Conservation (phyloP, 2,797 vertebrate genomes). For the Eupleurogrammus muticus region DNA sequence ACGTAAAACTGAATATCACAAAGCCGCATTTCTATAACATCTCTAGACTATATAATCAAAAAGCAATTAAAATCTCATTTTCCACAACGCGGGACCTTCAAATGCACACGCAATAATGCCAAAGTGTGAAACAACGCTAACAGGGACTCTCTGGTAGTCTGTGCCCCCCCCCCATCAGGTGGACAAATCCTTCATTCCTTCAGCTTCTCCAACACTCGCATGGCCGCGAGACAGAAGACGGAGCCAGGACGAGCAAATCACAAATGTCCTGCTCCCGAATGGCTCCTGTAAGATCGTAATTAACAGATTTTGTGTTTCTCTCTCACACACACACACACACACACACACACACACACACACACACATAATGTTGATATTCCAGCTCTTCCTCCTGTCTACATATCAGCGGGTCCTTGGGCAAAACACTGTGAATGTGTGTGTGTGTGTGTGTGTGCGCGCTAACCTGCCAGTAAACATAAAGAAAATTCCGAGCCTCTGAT, state of each 20-base stretch:
- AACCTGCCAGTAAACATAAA: constrained; percentile 19
- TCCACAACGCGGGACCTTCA: neutral
- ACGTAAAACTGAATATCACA: constrained; percentile 2
- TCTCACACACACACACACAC: no score
- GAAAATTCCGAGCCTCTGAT: constrained; percentile 7
- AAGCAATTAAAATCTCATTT: no score
- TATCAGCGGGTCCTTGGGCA: no score
- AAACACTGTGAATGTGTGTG: no score
- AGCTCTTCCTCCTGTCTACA: no score
- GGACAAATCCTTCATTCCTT: neutral
- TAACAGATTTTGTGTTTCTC: neutral
- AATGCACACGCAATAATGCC: neutral
- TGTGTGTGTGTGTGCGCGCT: no score
- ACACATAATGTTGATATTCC: no score
- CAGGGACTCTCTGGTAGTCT: neutral
- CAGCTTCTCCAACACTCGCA: neutral
- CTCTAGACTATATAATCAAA: no score
- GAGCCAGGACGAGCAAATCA: neutral
- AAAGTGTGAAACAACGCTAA: neutral
- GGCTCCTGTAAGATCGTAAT: neutral
- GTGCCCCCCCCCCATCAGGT: neutral
- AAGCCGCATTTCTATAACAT: neutral
- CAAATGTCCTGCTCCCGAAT: neutral
- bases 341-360: no score
- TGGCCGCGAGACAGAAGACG: constrained; percentile 1